Percentiles rank a stretch among this genome's conserved stretches.
phyloP scores from a whole-genome alignment of 2,888 invertebrate species.

The Thereva nobilitata region DNA sequence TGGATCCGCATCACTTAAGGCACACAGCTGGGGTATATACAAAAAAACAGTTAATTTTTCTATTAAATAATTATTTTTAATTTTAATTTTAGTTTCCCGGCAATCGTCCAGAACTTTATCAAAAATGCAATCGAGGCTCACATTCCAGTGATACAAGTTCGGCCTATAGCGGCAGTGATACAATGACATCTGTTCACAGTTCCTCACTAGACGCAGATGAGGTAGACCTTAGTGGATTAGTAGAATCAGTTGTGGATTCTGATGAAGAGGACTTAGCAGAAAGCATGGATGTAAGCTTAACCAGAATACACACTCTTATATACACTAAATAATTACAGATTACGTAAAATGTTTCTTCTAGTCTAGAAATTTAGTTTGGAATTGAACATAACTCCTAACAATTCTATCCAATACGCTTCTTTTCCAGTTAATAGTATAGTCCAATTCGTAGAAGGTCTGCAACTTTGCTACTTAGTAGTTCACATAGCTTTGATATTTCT shows the following conservation, averaged over 20 bases:
- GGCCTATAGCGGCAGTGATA: slow-evolving; percentile 95
- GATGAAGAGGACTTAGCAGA: slow-evolving; percentile 92
- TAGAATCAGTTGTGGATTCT: slow-evolving; percentile 94
- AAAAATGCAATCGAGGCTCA: slow-evolving; percentile 81
- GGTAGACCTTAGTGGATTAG: slow-evolving; percentile 89
- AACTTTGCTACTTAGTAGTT: no score
- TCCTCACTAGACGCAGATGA: slow-evolving; percentile 81
- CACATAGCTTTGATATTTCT: no score
- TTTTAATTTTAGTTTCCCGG: slow-evolving; percentile 36
- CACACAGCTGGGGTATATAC: slow-evolving; percentile 40
- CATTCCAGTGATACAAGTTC: slow-evolving; percentile 94
- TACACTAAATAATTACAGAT: no score
- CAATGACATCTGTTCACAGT: slow-evolving; percentile 91
- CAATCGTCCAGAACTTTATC: slow-evolving; percentile 72
- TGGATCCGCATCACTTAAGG: slow-evolving; percentile 43
- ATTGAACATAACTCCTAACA: no score
- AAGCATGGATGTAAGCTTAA: slow-evolving; percentile 75
- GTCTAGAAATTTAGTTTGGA: no score
- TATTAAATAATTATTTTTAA: slow-evolving; percentile 4
- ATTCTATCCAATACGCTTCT: no score
- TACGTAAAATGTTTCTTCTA: no score
- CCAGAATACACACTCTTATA: neutral
- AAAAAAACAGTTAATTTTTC: neutral
- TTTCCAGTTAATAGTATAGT: no score
- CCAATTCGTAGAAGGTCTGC: no score